Evolutionary conservation across 64 coral and sea anemone genomes (phyloP).

Genomic region (Anthopleura sola): DNA sequence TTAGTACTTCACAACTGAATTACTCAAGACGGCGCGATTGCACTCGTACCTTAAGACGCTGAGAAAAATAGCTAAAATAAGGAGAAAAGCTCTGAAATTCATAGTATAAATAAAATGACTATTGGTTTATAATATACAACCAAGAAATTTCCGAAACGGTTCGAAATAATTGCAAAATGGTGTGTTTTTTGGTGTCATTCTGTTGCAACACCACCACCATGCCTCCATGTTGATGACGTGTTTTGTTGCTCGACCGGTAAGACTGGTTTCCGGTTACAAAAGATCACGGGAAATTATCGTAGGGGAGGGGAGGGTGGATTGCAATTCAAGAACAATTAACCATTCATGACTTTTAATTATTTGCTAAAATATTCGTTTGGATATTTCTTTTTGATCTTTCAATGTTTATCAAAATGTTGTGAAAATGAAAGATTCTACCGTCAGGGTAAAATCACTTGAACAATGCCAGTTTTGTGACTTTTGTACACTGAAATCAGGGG

Average conservation of each 20-base stretch:
- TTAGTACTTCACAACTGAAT: neutral
- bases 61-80: conserved; percentile 33
- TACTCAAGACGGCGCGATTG: neutral
- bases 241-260: conserved; percentile 51
- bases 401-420: too few species aligned
- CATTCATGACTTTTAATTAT: too few species aligned
- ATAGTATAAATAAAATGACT: neutral
- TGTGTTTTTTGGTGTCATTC: conserved; percentile 13
- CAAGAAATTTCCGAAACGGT: conserved; percentile 25
- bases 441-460: too few species aligned
- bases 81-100: conserved; percentile 17
- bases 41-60: neutral
- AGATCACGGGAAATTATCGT: neutral
- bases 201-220: conserved; percentile 10
- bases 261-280: conserved; percentile 35
- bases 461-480: too few species aligned
- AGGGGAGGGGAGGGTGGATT: neutral
- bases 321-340: too few species aligned
- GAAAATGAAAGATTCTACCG: too few species aligned
- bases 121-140: neutral
- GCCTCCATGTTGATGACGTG: conserved; percentile 58
- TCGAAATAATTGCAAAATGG: conserved; percentile 21
- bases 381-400: too few species aligned
- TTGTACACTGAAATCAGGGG: too few species aligned
- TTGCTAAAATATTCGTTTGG: too few species aligned